These are phyloP conservation scores for Toxotes lorentzi DNA, from an alignment of 2,797 vertebrate species.

Conservation along the genomic window DNA sequence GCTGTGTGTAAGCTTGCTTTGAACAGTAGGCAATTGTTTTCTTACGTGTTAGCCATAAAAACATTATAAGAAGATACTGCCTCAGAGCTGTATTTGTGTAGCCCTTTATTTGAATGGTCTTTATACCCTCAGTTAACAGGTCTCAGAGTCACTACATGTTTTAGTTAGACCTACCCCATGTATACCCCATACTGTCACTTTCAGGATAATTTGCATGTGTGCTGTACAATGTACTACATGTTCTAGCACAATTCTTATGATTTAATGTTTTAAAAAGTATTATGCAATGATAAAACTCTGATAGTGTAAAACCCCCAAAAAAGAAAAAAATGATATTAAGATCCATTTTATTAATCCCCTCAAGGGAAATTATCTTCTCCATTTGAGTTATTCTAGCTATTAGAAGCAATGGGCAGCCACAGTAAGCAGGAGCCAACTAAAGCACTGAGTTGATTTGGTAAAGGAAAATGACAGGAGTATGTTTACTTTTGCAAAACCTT, in stretches of 20 bases:
- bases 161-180: neutral
- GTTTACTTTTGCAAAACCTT: constrained; percentile 5
- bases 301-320: too few species aligned
- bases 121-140: neutral
- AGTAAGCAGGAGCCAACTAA: neutral
- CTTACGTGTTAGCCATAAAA: neutral
- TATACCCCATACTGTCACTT: neutral
- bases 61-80: neutral
- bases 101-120: neutral
- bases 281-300: neutral
- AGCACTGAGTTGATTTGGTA: neutral
- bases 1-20: neutral
- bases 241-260: neutral
- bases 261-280: too few species aligned
- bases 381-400: constrained; percentile 5
- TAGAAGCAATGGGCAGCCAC: neutral
- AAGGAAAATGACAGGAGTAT: neutral
- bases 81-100: neutral
- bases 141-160: neutral
- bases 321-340: neutral
- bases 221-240: neutral
- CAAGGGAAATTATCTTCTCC: neutral
- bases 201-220: neutral
- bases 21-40: neutral
- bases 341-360: neutral